Conservation (phyloP, 2,888 invertebrate species). For the Seladonia tumulorum region DNA sequence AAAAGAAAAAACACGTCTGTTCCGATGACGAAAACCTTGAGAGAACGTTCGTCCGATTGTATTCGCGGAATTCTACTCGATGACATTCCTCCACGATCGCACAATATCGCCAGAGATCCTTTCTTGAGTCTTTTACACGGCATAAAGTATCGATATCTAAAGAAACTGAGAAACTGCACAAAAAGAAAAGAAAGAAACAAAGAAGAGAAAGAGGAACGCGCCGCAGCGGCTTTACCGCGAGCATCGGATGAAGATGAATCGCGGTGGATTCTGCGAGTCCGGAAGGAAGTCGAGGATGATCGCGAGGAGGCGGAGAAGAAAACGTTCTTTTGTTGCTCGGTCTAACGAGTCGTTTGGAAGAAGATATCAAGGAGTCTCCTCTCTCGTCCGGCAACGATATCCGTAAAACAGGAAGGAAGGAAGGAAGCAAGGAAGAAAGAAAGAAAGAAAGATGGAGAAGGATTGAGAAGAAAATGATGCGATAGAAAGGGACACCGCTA, state of each 20-base stretch:
- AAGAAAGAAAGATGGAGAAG: constrained; percentile 9
- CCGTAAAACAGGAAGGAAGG: constrained; percentile 19
- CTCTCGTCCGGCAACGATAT: constrained; percentile 43
- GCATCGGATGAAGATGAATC: constrained; percentile 20
- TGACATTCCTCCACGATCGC: constrained; percentile 53
- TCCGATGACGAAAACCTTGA: background rate
- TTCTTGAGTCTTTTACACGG: constrained; percentile 60
- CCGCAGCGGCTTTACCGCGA: constrained; percentile 34
- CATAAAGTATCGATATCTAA: constrained; percentile 44
- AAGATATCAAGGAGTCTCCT: constrained; percentile 40
- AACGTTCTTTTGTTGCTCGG: constrained; percentile 52
- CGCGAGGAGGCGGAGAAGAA: constrained; percentile 17
- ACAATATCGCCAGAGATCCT: constrained; percentile 53
- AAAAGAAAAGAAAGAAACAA: background rate
- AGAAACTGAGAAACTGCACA: constrained; percentile 40
- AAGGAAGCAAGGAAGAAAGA: background rate
- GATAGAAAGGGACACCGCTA: constrained; percentile 53
- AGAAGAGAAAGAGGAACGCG: background rate
- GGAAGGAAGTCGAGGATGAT: constrained; percentile 11
- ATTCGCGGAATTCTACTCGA: constrained; percentile 22
- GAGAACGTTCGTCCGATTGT: constrained; percentile 3
- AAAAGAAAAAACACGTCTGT: background rate
- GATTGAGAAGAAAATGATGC: background rate
- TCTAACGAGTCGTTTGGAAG: constrained; percentile 56
- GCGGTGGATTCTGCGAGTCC: background rate